Base-by-base conservation (phyloP, 2,797 vertebrate genomes). In the Glossophaga mutica region DNA sequence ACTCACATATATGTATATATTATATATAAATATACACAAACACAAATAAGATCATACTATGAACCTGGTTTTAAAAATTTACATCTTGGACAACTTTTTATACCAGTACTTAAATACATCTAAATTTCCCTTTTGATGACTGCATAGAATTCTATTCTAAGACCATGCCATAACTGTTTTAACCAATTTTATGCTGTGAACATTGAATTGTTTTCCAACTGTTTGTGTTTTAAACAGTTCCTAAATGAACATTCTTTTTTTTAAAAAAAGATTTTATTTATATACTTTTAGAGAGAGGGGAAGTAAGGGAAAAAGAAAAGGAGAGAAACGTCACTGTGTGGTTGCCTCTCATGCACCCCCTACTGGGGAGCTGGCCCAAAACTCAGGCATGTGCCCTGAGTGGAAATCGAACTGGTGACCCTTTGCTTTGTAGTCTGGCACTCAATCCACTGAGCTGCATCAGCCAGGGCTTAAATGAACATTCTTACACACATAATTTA, bases 111-210 rank as follows among this genome's bases (percentile, higher is more conserved):
- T 92, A 94, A 91, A 57, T 94, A 71, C 9, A 73, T 68, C 18
- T 78, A 79, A 79, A 48, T 50, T 89, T 81, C 73, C 22, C 9
- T 71, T 85, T 77, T 88, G 74, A 78, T 74, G 14, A 32, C 22
- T 91, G 12, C 15, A 37, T 57, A 90, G 50, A 90, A 87, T 89
- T 91, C 21, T 44, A 96, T 90, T 74, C 18, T 84, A 70, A 93
- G 39, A 48, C 62, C n/a, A 42, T 70, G 8, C 32, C 24, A 19
- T 65, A 82, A 87, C 83, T 92, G 32, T 78, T 95, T 96, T 67
- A 92, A 78, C 37, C 55, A 44, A 71, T 91, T 89, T 93, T 86
- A 39, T 87, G 46, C 37, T 94, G 21, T 89, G 52, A 88, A 90
- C 52, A 29, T 32, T 91, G 50, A 78, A 10, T 91, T 90, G 18